Evolutionary conservation across 2,888 invertebrate genomes (phyloP), one percentile per base, ranked within the genome.

Genomic region (Phymatocera aterrima): DNA sequence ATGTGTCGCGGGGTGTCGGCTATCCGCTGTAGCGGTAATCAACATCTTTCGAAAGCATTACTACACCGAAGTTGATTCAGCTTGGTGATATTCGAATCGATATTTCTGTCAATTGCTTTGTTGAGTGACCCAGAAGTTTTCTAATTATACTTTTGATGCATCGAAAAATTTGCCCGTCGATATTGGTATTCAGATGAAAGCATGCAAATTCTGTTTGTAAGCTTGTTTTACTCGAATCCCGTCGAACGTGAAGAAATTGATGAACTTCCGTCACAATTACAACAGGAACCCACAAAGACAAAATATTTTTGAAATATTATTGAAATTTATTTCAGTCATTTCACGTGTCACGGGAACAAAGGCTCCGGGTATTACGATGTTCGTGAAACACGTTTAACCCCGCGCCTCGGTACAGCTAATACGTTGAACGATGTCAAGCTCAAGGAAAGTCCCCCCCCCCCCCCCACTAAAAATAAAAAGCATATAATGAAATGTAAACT

Each of bases 401-500:
- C 18, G 24, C 10, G 37, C 4, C 57, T 64, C 18, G 12, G 5
- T 51, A 18, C 51, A n/a, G n/a, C n/a, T 6, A 18, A n/a, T 51
- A 40, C 40, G 4, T 57, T 57, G 57, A 57, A 57, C 57, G 57
- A 3, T 28, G 28, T 60, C 37, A 15, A 43, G 3, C 18, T 12
- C 10, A 15, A 3, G 10, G 37, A 24, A 24, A 60, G 3, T 68
- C n/a, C n/a, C n/a, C n/a, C n/a, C n/a, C n/a, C n/a, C n/a, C n/a
- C n/a, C n/a, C n/a, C n/a, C n/a, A n/a, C n/a, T n/a, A 24, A 31
- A n/a, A 43, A 5, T 8, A 3, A 28, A 24, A 15, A 40, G 51
- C 34, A 48, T 34, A 46, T 75, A 75, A 65, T 78, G 54, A 51
- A 37, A 78, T 68, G 78, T 46, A 78, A 78, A 78, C 64, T 74